Percentiles rank a stretch among this genome's conserved stretches.
Conservation (phyloP, 2,797 vertebrate genomes). For the Kryptolebias ocellatus region DNA sequence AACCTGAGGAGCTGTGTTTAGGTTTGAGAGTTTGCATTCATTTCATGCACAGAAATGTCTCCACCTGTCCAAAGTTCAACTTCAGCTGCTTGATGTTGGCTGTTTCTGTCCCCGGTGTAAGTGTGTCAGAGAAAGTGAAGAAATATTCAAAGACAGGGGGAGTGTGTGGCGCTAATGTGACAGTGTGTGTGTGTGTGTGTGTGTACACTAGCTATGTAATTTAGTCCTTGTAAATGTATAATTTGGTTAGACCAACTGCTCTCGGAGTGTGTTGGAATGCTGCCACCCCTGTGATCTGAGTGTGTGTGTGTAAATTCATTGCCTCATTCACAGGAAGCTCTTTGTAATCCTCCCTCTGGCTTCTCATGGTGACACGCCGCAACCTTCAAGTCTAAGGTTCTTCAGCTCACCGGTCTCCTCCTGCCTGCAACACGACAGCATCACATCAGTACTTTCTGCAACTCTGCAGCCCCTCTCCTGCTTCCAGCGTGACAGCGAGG, state of each 20-base stretch:
- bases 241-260: conserved; percentile 79
- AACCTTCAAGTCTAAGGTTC: conserved; percentile 69
- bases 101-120: conserved; percentile 50
- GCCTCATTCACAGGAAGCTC: conserved; percentile 25
- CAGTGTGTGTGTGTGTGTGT: conserved; percentile 61
- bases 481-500: conserved; percentile 44
- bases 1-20: background rate
- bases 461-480: conserved; percentile 31
- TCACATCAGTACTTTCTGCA: conserved; percentile 39
- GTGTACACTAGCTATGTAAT: conserved; percentile 73
- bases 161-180: conserved; percentile 60
- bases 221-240: conserved; percentile 79
- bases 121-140: conserved; percentile 2
- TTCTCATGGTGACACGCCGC: conserved; percentile 49
- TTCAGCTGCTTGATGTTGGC: conserved; percentile 62
- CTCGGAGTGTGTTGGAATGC: conserved; percentile 71
- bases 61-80: conserved; percentile 63
- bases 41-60: conserved; percentile 47
- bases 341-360: conserved; percentile 46
- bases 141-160: conserved; percentile 20
- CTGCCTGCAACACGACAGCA: conserved; percentile 43
- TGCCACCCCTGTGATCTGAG: conserved; percentile 59
- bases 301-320: conserved; percentile 22
- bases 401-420: conserved; percentile 42
- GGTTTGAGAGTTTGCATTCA: conserved; percentile 43